These are phyloP conservation scores for Lepeophtheirus nordmannii DNA, from an alignment of 2,888 invertebrate genomes.

Conservation along the genomic window DNA sequence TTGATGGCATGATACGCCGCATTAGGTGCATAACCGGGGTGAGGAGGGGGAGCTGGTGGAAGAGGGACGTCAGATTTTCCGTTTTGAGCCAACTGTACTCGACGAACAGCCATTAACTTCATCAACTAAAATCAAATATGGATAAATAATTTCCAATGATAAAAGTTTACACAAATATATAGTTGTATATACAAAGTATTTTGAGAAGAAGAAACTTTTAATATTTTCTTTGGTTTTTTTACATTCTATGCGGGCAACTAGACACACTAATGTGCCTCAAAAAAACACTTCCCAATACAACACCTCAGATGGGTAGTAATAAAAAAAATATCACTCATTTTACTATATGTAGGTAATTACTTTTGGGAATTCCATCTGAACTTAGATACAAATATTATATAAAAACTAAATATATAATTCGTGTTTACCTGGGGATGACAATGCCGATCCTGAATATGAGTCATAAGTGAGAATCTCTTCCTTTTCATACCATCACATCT, in stretches of 20 bases:
- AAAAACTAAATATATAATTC: too few species aligned
- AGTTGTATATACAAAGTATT: background rate
- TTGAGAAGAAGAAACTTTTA: background rate
- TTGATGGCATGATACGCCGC: slow-evolving; percentile 94
- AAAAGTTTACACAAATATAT: background rate
- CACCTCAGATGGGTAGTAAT: too few species aligned
- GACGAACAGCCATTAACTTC: slow-evolving; percentile 49
- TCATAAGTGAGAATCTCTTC: slow-evolving; percentile 83
- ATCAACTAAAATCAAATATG: slow-evolving; percentile 31
- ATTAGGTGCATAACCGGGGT: slow-evolving; percentile 80
- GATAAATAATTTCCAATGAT: slow-evolving; percentile 22
- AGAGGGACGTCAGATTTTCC: slow-evolving; percentile 40
- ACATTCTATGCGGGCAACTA: background rate
- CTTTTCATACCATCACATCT: slow-evolving; percentile 75
- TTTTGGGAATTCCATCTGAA: too few species aligned
- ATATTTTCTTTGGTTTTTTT: background rate
- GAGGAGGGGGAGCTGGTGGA: slow-evolving; percentile 44
- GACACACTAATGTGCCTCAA: too few species aligned
- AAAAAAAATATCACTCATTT: too few species aligned
- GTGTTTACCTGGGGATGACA: slow-evolving; percentile 56
- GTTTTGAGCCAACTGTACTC: slow-evolving; percentile 43
- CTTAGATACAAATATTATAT: too few species aligned
- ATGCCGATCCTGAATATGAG: slow-evolving; percentile 88
- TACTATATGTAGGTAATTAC: too few species aligned
- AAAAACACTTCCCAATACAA: too few species aligned